Evolutionary conservation across 2,888 invertebrate species (phyloP).

Genomic region (Rugalucina vietnamica): DNA sequence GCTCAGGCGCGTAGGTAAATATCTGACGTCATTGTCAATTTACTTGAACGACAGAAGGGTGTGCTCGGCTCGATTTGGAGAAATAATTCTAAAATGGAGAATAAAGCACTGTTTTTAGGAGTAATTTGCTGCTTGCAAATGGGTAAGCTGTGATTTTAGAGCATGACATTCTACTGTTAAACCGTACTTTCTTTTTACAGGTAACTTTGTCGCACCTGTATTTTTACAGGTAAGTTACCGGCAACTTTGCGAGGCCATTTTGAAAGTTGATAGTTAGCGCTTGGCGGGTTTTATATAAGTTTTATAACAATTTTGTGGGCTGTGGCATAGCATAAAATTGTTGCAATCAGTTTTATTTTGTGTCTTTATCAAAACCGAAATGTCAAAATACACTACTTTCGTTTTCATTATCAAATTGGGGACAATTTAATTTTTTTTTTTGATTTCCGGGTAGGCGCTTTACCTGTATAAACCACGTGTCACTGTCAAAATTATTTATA

Average conservation of each 20-base stretch:
- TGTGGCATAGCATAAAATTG: not conserved
- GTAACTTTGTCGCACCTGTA: slow-evolving; percentile 4
- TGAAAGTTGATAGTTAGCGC: slow-evolving; percentile 7
- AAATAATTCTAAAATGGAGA: slow-evolving; percentile 33
- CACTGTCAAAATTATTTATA: slow-evolving; percentile 2
- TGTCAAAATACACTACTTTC: not conserved
- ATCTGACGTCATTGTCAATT: slow-evolving; percentile 1
- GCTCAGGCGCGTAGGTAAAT: slow-evolving; percentile 1
- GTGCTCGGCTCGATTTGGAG: slow-evolving; percentile 6
- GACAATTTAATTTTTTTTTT: not conserved
- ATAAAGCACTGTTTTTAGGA: slow-evolving; percentile 5
- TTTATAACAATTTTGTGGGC: not conserved
- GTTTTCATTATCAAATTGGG: not conserved
- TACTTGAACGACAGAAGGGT: not conserved
- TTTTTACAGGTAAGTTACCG: slow-evolving; percentile 6
- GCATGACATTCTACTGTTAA: not conserved
- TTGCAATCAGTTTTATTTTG: not conserved
- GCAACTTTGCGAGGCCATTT: slow-evolving; percentile 1
- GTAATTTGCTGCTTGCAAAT: slow-evolving; percentile 17
- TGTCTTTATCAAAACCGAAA: not conserved
- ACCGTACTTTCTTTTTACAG: not conserved
- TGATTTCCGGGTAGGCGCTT: slow-evolving; percentile 5
- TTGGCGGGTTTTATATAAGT: slow-evolving; percentile 15
- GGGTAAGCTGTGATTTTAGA: slow-evolving; percentile 16
- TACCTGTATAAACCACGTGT: not conserved